These are phyloP conservation scores for Troilus luridus DNA, from an alignment of 2,888 invertebrate species.

Conservation along the genomic window DNA sequence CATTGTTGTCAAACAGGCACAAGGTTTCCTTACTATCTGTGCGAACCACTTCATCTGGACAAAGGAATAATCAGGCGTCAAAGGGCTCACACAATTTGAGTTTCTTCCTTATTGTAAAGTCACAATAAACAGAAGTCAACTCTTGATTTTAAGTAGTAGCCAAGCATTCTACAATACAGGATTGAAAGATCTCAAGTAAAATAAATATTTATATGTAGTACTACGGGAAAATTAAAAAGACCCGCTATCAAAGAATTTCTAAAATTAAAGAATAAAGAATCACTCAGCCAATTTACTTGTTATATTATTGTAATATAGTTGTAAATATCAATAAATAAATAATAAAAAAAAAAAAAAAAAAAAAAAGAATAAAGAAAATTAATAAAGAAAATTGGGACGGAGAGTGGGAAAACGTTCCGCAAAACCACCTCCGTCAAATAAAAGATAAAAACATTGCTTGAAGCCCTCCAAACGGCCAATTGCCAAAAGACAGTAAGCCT, in stretches of 20 bases:
- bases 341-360: background rate
- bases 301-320: too few relatives aligned
- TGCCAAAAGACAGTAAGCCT: too few relatives aligned
- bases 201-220: background rate
- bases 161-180: background rate
- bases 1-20: background rate
- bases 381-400: background rate
- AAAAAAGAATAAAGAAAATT: too few relatives aligned
- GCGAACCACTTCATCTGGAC: background rate
- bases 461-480: too few relatives aligned
- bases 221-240: too few relatives aligned
- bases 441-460: too few relatives aligned
- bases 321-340: too few relatives aligned
- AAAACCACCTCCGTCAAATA: too few relatives aligned
- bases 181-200: background rate
- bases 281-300: too few relatives aligned
- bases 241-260: background rate
- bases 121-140: background rate
- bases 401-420: too few relatives aligned
- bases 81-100: background rate
- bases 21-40: background rate
- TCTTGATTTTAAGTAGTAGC: background rate
- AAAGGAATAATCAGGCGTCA: background rate
- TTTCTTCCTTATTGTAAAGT: background rate
- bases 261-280: background rate